Percentiles rank a stretch among this genome's conserved stretches.
Conservation (phyloP, 1,140 invertebrate genomes). For the Tigriopus japonicus region DNA sequence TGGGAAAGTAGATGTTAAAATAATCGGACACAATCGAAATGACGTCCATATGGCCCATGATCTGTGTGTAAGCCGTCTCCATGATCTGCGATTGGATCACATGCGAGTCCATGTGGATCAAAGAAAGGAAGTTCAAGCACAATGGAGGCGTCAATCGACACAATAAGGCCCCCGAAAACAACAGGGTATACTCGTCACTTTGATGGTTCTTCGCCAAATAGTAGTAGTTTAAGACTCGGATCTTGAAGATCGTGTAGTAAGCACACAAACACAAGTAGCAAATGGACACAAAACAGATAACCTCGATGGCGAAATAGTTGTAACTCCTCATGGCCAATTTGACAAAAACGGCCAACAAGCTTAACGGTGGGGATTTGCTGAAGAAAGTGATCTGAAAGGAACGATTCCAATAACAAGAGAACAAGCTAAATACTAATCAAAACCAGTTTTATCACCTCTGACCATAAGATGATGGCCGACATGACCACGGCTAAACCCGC, state of each 20-base stretch:
- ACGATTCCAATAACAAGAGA: too few relatives aligned
- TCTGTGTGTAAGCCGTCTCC: constrained; percentile 30
- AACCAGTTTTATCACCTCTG: too few relatives aligned
- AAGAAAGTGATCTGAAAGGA: constrained; percentile 53
- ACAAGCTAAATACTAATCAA: too few relatives aligned
- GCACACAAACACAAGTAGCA: constrained; percentile 91
- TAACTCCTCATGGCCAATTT: constrained; percentile 56
- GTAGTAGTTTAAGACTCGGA: constrained; percentile 87
- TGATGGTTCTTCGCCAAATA: constrained; percentile 91
- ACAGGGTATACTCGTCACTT: constrained; percentile 94
- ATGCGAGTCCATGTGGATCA: constrained; percentile 96
- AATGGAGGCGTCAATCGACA: constrained; percentile 92
- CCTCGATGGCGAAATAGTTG: constrained; percentile 88
- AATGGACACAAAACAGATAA: constrained; percentile 70
- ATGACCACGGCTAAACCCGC: constrained; percentile 54
- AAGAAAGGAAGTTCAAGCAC: constrained; percentile 91
- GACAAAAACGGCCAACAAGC: constrained; percentile 83
- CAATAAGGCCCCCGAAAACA: constrained; percentile 68
- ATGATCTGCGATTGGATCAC: constrained; percentile 37
- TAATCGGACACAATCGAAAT: constrained; percentile 90
- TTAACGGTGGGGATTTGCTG: constrained; percentile 67
- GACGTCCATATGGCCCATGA: constrained; percentile 99
- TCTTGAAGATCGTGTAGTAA: constrained; percentile 91
- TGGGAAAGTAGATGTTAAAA: constrained; percentile 98
- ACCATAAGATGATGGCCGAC: constrained; percentile 87